Evolutionary conservation across 1,140 invertebrate genomes (phyloP).

Genomic region (Fopius arisanus): DNA sequence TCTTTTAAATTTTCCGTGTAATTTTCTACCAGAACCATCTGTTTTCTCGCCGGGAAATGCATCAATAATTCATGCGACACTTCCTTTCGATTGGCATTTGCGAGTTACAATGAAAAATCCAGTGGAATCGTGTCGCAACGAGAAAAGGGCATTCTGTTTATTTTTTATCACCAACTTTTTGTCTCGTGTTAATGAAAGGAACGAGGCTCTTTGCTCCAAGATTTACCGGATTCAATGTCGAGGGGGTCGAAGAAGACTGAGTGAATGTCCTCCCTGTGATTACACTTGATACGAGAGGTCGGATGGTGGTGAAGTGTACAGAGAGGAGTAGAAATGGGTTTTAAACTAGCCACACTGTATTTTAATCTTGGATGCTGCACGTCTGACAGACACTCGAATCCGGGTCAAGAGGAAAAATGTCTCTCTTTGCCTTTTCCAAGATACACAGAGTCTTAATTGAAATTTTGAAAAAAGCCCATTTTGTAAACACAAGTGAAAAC

Average conservation of each 20-base stretch:
- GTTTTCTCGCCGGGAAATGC: not conserved
- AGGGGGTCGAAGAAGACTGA: not conserved
- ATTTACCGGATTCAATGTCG: conserved; percentile 8
- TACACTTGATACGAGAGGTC: not conserved
- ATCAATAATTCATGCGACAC: not conserved
- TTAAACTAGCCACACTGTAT: conserved; percentile 6
- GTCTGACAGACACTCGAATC: not conserved
- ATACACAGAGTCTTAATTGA: not conserved
- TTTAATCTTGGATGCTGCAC: not conserved
- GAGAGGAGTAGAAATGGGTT: not conserved
- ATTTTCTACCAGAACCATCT: not conserved
- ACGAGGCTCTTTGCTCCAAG: not conserved
- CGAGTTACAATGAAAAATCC: not conserved
- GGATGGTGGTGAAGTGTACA: not conserved
- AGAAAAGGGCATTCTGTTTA: not conserved
- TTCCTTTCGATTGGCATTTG: not conserved
- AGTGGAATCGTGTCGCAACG: not conserved
- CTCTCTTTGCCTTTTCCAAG: not conserved
- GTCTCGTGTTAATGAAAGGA: conserved; percentile 2
- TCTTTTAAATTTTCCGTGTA: no score
- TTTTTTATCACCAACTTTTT: not conserved
- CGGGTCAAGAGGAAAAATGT: conserved; percentile 3
- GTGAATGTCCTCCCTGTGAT: conserved; percentile 4
- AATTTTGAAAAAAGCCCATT: conserved; percentile 12
- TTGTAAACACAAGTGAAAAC: not conserved